phyloP scores from a whole-genome alignment of 2,113 vertebrate genomes.

The Casuarius casuarius region DNA sequence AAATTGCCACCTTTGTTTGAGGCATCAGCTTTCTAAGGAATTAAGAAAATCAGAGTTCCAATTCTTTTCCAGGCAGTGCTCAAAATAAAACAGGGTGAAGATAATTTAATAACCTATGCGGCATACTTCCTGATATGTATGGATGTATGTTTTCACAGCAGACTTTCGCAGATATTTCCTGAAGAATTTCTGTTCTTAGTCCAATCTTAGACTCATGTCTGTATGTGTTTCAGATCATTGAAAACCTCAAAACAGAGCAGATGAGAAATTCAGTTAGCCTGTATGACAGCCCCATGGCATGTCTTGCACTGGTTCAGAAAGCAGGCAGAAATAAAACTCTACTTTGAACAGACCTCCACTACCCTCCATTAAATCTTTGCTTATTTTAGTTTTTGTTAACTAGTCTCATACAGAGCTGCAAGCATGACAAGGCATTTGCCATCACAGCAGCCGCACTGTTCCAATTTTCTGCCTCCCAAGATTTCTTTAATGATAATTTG shows the following conservation, averaged over 20 bases:
- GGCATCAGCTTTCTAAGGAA: background rate
- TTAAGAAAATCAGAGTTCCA: background rate
- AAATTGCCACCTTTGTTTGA: background rate
- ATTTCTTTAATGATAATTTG: background rate
- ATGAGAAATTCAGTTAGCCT: background rate
- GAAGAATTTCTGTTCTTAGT: background rate
- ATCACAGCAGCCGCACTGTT: background rate
- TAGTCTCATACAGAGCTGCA: background rate
- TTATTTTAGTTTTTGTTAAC: background rate
- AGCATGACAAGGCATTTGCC: background rate
- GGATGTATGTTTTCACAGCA: background rate
- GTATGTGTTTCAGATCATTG: background rate
- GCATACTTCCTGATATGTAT: accelerated
- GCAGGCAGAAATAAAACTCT: background rate
- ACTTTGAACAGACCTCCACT: background rate
- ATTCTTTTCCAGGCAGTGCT: background rate
- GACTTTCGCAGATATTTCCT: background rate
- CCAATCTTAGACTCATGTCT: background rate
- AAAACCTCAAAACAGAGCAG: background rate
- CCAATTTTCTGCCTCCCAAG: background rate
- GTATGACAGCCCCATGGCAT: background rate
- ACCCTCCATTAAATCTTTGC: background rate
- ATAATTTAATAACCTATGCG: background rate
- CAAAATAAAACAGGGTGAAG: background rate
- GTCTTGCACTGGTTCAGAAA: background rate